These are phyloP conservation scores for Struthidea cinerea DNA, from an alignment of 2,113 vertebrate genomes.

Conservation along the genomic window DNA sequence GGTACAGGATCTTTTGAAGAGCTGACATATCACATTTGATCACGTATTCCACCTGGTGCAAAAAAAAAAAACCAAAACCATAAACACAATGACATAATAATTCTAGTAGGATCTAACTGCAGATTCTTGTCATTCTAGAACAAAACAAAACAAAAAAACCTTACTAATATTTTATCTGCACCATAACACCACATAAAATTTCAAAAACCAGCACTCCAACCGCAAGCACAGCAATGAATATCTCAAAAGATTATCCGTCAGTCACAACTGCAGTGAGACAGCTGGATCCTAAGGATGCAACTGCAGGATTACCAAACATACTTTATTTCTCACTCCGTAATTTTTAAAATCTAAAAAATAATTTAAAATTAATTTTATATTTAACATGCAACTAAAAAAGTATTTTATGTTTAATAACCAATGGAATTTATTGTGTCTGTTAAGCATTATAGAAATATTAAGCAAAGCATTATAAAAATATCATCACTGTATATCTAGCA, in stretches of 20 bases:
- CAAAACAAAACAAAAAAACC: background rate
- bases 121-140: background rate
- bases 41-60: slow-evolving; percentile 91
- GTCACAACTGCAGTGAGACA: background rate
- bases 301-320: background rate
- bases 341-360: background rate
- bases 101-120: background rate
- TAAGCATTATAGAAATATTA: background rate
- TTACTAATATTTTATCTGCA: background rate
- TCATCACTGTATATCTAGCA: background rate
- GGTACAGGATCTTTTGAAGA: slow-evolving; percentile 95
- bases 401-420: background rate
- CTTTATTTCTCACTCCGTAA: background rate
- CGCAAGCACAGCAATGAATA: background rate
- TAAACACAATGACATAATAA: background rate
- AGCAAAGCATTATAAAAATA: background rate
- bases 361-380: background rate
- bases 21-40: slow-evolving; percentile 99
- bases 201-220: background rate
- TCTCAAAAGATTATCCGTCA: background rate
- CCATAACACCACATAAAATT: background rate
- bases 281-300: background rate
- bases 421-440: background rate
- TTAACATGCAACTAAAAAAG: background rate
- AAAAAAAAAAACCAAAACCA: background rate